Base-by-base conservation (phyloP, 2,113 vertebrate species). In the Epinephelus lanceolatus region DNA sequence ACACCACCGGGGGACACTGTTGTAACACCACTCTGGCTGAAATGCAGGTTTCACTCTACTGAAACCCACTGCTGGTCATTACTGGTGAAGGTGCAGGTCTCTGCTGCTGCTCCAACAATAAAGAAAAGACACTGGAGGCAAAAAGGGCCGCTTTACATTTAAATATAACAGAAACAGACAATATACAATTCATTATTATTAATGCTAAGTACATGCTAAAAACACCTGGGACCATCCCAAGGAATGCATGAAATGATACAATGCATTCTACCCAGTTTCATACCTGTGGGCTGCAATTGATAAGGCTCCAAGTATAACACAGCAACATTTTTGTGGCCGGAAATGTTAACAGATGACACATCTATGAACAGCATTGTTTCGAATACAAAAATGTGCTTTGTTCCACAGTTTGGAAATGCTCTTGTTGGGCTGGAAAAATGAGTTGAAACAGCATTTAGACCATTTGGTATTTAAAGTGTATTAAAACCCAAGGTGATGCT, bases 1-100 rank as follows among this genome's bases (percentile, higher is more conserved):
- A 0, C 25, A 72, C 83, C 94, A 94, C 89, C 14, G 23, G 86
- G 90, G 91, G 92, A 75, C 74, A 81, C 82, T 95, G 91, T 94
- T 91, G 91, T 83, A 69, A 78, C 90, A 82, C 53, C 25, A 17
- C 18, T 37, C 3, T 40, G 45, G 1, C 71, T 61, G 0, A 40
- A 56, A 56, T 15, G 27, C n/a, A 53, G 23, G 12, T 63, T 47
- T 23, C 6, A 2, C n/a, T 61, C n/a, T 0, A 3, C 45, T 76
- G 19, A 40, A 67, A 55, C 14, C 6, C 47, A 17, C 40, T 55
- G 59, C 63, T 71, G 18, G 14, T 57, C 13, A 21, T 40, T 57
- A 37, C 52, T 10, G 10, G 77, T 27, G 15, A 45, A 55, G 55
- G 62, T 3, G 42, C 30, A 80, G 40, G 8, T 65, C 45, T 78